A percentile compares a stretch with the other conserved stretches of the same genome.
Evolutionary conservation across 2,797 vertebrate species (phyloP).

Genomic region (Molossus alvarezi): DNA sequence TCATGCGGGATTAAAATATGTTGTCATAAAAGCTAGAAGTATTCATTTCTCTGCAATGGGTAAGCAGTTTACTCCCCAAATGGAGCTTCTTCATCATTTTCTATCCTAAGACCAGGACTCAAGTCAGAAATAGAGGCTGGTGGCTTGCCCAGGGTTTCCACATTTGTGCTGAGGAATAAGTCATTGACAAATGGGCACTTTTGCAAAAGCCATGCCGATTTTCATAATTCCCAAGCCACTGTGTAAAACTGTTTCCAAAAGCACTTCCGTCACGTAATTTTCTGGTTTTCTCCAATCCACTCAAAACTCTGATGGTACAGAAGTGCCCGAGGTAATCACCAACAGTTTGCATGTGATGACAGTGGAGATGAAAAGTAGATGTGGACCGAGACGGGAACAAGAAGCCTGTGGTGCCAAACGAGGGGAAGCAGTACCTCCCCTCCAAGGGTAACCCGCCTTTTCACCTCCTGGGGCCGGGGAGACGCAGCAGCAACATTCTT

Average conservation of each 20-base stretch:
- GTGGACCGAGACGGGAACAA: neutral
- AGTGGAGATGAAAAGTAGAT: neutral
- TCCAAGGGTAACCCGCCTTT: neutral
- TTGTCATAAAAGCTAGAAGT: neutral
- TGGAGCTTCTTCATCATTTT: neutral
- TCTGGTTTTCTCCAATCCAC: slow-evolving; percentile 47
- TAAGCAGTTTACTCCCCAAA: neutral
- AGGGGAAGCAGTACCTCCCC: neutral
- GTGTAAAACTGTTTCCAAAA: slow-evolving; percentile 16
- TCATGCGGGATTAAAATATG: neutral
- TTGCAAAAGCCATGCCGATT: slow-evolving; percentile 34
- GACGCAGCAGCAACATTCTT: neutral
- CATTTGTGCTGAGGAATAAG: slow-evolving; percentile 29
- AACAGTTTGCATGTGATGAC: neutral
- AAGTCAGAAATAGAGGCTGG: slow-evolving; percentile 38
- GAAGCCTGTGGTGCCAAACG: neutral
- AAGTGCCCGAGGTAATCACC: slow-evolving; percentile 18
- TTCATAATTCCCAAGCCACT: slow-evolving; percentile 35
- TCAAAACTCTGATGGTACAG: slow-evolving; percentile 22
- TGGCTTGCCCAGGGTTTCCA: neutral
- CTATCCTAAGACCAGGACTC: neutral
- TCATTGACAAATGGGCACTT: slow-evolving; percentile 48
- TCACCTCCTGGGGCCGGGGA: neutral
- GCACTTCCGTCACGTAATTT: slow-evolving; percentile 25
- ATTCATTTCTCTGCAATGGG: neutral